Percentiles rank a stretch among this genome's conserved stretches.
Conservation (phyloP, 1,140 invertebrate species). For the Caerostris darwini region DNA sequence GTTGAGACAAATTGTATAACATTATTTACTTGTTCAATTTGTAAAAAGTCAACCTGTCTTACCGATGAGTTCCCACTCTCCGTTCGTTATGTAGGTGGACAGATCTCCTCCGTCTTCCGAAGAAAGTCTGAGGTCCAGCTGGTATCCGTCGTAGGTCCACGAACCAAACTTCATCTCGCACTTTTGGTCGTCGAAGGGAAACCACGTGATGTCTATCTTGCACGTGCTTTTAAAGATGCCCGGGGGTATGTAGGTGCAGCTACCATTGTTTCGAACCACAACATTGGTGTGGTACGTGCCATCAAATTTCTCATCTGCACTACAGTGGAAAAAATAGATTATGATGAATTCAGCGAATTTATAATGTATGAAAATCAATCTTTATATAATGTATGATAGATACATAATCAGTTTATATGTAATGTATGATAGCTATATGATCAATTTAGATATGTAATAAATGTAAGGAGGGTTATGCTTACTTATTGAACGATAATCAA, state of each 20-base stretch:
- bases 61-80: slow-evolving; percentile 99
- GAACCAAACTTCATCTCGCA: slow-evolving; percentile 99
- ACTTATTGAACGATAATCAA: too few relatives aligned
- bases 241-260: slow-evolving; percentile 97
- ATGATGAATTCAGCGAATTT: too few relatives aligned
- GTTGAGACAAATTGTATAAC: too few relatives aligned
- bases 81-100: slow-evolving; percentile 97
- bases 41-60: slow-evolving; percentile 82
- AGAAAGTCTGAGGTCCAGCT: slow-evolving; percentile 96
- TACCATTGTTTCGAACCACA: slow-evolving; percentile 96
- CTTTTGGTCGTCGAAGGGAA: slow-evolving; percentile 99
- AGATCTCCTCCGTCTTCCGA: slow-evolving; percentile 94
- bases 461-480: too few relatives aligned
- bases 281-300: slow-evolving; percentile 98
- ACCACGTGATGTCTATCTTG: slow-evolving; percentile 99
- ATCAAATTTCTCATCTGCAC: slow-evolving; percentile 99
- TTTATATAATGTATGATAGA: too few relatives aligned
- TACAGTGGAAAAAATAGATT: slow-evolving; percentile 82
- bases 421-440: too few relatives aligned
- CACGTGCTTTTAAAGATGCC: slow-evolving; percentile 99
- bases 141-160: slow-evolving; percentile 96
- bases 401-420: too few relatives aligned
- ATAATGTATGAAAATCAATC: too few relatives aligned
- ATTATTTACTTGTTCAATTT: too few relatives aligned
- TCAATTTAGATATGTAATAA: too few relatives aligned